Base-by-base conservation (phyloP, 2,797 vertebrate genomes). In the Melanotaenia nigrans region DNA sequence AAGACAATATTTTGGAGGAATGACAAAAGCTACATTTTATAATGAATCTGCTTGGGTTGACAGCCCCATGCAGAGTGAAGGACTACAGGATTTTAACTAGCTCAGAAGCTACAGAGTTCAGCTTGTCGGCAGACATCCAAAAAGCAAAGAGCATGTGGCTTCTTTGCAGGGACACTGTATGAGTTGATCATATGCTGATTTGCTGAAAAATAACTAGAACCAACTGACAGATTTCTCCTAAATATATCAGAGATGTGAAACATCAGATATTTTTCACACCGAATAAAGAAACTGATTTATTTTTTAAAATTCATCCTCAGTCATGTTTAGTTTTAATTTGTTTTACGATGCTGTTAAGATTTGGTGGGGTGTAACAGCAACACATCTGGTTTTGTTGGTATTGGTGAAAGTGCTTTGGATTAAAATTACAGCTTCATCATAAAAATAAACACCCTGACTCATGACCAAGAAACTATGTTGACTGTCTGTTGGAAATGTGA, bases 401-500 rank as follows among this genome's bases (percentile, higher is more conserved):
- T 59, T 42, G 14, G 28, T 62, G 14, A 72, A 57, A 49, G 24
- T 58, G 13, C 33, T 60, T 68, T 45, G 30, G 24, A 57, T 64
- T 33, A n/a, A 63, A 72, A 30, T 32, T 3, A 30, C 20, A 20
- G 18, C 28, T 69, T 78, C 20, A 35, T 57, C 24, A 28, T 33
- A 73, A 68, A 64, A 61, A 12, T 33, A 73, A 73, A 57, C 25
- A 61, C 33, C 49, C 42, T 64, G 64, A 57, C 53, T 71, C 14
- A 56, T 24, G 8, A 18, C 58, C 22, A 38, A 65, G 13, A 58
- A 35, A 10, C 35, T 14, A 4, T 47, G 9, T 59, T 45, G 40
- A 71, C 49, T 71, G 36, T 25, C 3, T 14, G 28, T 20, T 42
- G n/a, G 14, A 60, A 57, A 64, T 18, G 11, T 33, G 72, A 59